Evolutionary conservation across 1,140 invertebrate genomes (phyloP).

Genomic region (Drosophila ohnishii): DNA sequence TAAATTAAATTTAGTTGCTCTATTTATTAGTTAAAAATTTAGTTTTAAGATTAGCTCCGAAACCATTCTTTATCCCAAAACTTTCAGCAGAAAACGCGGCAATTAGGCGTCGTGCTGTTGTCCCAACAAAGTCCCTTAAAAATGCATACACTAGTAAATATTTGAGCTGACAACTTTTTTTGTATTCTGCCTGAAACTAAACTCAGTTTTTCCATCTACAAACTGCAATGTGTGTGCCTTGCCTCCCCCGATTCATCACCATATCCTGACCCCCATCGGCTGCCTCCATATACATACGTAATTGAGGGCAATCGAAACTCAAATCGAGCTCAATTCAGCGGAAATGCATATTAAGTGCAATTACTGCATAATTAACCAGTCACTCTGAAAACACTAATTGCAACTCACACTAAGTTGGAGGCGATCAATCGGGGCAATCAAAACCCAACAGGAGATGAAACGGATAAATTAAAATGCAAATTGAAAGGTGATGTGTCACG

Average conservation of each 20-base stretch:
- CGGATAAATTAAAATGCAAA: background rate
- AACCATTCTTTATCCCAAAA: slow-evolving; percentile 8
- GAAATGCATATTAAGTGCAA: slow-evolving; percentile 75
- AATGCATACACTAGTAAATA: slow-evolving; percentile 20
- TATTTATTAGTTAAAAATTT: no score
- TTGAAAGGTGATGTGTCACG: slow-evolving; percentile 3
- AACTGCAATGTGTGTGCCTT: background rate
- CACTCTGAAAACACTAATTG: slow-evolving; percentile 56
- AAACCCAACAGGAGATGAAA: background rate
- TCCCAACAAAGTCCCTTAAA: slow-evolving; percentile 8
- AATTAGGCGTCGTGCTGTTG: slow-evolving; percentile 37
- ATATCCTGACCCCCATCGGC: background rate
- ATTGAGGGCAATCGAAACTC: slow-evolving; percentile 47
- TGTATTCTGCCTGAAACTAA: slow-evolving; percentile 7
- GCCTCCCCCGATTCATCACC: background rate
- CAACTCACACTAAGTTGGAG: slow-evolving; percentile 11
- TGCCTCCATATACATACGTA: slow-evolving; percentile 23
- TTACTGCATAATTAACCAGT: slow-evolving; percentile 77
- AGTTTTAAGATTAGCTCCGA: no score
- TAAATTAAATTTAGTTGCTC: background rate
- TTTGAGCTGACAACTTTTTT: slow-evolving; percentile 29
- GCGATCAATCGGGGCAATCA: slow-evolving; percentile 4
- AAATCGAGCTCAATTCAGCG: slow-evolving; percentile 57
- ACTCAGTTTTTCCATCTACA: slow-evolving; percentile 3
- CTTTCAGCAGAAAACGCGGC: slow-evolving; percentile 34